A percentile compares a stretch with the other conserved stretches of the same genome.
Evolutionary conservation across 2,113 vertebrate species (phyloP).

Genomic region (Peromyscus leucopus): DNA sequence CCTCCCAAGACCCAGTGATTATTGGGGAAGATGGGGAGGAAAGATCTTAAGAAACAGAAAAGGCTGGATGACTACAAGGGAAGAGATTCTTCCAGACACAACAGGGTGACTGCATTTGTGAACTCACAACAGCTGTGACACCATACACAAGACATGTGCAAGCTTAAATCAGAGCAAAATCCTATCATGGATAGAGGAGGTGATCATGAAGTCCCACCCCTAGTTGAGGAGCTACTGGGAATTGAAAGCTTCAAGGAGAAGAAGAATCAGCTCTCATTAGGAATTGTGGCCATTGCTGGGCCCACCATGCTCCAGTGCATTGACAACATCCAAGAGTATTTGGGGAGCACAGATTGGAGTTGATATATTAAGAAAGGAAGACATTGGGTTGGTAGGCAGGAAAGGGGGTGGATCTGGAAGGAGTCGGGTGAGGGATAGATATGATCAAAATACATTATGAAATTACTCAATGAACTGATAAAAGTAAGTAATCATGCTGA

Average conservation of each 20-base stretch:
- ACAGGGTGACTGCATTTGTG: background rate
- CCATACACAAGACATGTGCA: background rate
- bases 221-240: background rate
- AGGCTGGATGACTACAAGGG: background rate
- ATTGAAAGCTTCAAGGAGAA: background rate
- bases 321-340: background rate
- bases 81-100: background rate
- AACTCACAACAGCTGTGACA: background rate
- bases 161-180: background rate
- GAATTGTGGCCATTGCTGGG: background rate
- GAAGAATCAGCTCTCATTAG: background rate
- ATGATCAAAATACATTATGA: background rate
- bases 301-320: background rate
- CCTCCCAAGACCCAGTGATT: background rate
- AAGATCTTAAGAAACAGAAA: background rate
- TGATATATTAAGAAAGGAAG: background rate
- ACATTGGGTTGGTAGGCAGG: background rate
- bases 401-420: background rate
- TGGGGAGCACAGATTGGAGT: background rate
- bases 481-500: background rate
- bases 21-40: background rate
- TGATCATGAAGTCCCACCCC: background rate
- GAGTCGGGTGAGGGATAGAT: no score
- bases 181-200: background rate
- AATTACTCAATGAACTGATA: background rate